A percentile compares a stretch with the other conserved stretches of the same genome.
Conservation (phyloP, 2,113 vertebrate genomes). For the Protobothrops flavoviridis region DNA sequence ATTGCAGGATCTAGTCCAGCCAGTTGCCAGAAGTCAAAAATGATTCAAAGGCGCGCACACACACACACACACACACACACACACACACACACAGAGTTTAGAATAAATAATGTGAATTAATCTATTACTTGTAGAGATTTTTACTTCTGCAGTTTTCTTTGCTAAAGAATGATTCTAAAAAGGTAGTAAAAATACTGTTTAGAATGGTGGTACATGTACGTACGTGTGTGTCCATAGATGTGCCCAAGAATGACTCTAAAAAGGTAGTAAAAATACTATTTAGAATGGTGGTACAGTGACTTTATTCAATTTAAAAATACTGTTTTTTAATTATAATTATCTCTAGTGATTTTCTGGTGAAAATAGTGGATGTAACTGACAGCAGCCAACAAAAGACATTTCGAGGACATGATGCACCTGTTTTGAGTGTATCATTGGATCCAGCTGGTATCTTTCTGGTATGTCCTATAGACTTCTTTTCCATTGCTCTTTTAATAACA, state of each 20-base stretch:
- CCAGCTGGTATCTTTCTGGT: conserved; percentile 89
- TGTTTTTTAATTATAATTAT: not conserved
- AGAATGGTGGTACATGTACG: not conserved
- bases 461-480: conserved; percentile 23
- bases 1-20: not conserved
- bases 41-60: not conserved
- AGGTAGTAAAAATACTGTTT: not conserved
- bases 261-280: not conserved
- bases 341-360: conserved; percentile 92
- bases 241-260: not conserved
- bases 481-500: not conserved
- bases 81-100: not conserved
- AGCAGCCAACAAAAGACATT: conserved; percentile 93
- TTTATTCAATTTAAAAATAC: not conserved
- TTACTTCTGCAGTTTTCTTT: not conserved
- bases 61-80: not conserved
- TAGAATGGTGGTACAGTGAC: not conserved
- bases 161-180: not conserved
- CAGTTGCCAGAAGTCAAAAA: not conserved
- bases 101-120: not conserved
- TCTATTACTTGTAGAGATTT: not conserved
- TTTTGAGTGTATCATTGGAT: conserved; percentile 92
- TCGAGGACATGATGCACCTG: conserved; percentile 88
- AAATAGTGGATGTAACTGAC: conserved; percentile 90
- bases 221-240: no score